Evolutionary conservation across 2,113 vertebrate species (phyloP).

Genomic region (Carlito syrichta): DNA sequence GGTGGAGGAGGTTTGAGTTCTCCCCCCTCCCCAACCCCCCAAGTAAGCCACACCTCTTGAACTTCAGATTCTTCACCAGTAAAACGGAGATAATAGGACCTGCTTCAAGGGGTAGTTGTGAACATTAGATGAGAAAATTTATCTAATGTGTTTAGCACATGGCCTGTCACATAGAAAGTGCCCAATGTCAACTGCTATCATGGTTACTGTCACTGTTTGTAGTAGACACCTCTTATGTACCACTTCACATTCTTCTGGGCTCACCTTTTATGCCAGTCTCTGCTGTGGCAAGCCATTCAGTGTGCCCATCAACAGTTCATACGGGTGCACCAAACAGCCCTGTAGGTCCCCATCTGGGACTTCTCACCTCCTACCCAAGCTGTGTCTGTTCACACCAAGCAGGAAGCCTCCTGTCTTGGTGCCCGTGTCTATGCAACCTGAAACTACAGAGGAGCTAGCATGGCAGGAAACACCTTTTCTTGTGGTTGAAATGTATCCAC

Average conservation of each 20-base stretch:
- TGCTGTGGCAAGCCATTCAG: neutral
- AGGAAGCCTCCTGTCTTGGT: neutral
- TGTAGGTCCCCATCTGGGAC: neutral
- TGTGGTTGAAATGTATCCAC: neutral
- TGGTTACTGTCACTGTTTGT: accelerated
- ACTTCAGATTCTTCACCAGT: neutral
- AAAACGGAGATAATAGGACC: neutral
- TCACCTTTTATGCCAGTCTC: neutral
- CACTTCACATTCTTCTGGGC: neutral
- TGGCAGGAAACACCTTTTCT: neutral
- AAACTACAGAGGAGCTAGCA: neutral
- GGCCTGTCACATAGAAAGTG: neutral
- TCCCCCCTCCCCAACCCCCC: too few species aligned
- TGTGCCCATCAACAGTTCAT: neutral
- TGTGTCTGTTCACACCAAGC: neutral
- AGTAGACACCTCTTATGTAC: neutral
- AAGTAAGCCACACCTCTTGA: neutral
- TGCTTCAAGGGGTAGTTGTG: neutral
- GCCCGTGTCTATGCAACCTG: neutral
- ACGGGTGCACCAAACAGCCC: neutral
- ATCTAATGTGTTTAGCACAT: neutral
- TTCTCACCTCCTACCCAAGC: neutral
- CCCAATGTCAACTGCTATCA: neutral
- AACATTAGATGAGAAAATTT: neutral
- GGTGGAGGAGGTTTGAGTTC: slow-evolving; percentile 11